Evolutionary conservation across 2,797 vertebrate genomes (phyloP).

Genomic region (Natrix natrix): DNA sequence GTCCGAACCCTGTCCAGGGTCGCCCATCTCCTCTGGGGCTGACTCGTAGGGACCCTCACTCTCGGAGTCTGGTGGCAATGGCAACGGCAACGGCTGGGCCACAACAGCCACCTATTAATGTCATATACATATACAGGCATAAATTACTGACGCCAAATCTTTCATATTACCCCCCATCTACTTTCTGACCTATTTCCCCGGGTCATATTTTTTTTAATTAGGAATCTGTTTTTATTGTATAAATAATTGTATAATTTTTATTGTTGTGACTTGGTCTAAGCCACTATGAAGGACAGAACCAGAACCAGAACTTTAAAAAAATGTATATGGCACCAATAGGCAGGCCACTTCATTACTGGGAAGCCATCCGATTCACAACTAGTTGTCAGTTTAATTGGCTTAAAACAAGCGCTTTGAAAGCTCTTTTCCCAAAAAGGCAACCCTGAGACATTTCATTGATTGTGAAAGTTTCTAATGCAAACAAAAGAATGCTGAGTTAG

Average conservation of each 20-base stretch:
- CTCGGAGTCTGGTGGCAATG: too few species aligned
- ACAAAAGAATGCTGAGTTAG: constrained; percentile 62
- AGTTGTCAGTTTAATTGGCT: constrained; percentile 57
- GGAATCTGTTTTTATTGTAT: background rate
- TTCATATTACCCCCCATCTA: background rate
- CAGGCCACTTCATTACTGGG: constrained; percentile 45
- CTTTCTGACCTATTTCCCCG: background rate
- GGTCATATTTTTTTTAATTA: background rate
- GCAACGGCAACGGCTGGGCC: too few species aligned
- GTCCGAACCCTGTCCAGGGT: too few species aligned
- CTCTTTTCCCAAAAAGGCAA: constrained; percentile 58
- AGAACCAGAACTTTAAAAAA: background rate
- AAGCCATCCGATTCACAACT: constrained; percentile 59
- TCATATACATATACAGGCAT: background rate
- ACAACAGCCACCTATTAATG: too few species aligned
- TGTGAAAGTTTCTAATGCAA: constrained; percentile 63
- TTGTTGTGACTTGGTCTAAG: background rate
- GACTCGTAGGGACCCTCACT: too few species aligned
- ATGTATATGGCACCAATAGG: constrained; percentile 30
- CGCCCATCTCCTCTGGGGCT: too few species aligned
- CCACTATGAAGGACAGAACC: background rate
- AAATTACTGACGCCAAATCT: background rate
- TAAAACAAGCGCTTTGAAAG: constrained; percentile 39
- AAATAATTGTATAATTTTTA: background rate
- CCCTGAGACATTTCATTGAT: constrained; percentile 67